Conservation (phyloP, 2,888 invertebrate genomes). For the Scaptomyza parva region DNA sequence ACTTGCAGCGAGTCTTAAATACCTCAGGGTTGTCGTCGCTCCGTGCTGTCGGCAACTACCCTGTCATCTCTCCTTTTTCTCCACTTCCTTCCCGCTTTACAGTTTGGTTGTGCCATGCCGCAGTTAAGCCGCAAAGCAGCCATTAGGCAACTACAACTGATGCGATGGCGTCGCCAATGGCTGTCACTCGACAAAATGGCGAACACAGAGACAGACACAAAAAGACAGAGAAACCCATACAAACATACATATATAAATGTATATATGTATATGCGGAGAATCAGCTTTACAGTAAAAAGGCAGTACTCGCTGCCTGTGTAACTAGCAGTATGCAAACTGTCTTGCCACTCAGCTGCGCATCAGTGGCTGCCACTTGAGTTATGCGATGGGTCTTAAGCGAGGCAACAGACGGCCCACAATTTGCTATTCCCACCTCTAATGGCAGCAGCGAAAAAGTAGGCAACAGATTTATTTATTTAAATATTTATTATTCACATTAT, state of each 20-base stretch:
- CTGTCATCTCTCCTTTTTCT: background rate
- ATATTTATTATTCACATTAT: slow-evolving; percentile 40
- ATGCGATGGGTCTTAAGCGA: slow-evolving; percentile 40
- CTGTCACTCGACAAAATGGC: slow-evolving; percentile 66
- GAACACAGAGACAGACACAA: slow-evolving; percentile 28
- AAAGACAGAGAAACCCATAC: slow-evolving; percentile 22
- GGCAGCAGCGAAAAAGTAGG: slow-evolving; percentile 22
- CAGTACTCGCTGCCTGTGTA: slow-evolving; percentile 56
- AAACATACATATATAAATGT: slow-evolving; percentile 8
- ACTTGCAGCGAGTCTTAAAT: slow-evolving; percentile 48
- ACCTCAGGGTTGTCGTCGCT: slow-evolving; percentile 46
- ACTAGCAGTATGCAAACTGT: slow-evolving; percentile 72
- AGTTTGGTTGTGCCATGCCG: slow-evolving; percentile 9
- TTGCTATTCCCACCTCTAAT: background rate
- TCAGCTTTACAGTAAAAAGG: slow-evolving; percentile 65
- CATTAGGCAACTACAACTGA: slow-evolving; percentile 70
- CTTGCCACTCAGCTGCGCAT: slow-evolving; percentile 52
- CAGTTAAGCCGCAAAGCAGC: slow-evolving; percentile 78
- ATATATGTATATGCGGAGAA: background rate
- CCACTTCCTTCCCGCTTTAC: background rate
- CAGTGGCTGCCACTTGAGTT: slow-evolving; percentile 66
- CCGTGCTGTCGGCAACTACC: background rate
- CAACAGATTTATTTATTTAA: slow-evolving; percentile 17
- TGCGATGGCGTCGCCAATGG: slow-evolving; percentile 64
- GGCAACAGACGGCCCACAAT: slow-evolving; percentile 2